phyloP scores from a whole-genome alignment of 2,888 invertebrate species.

The Palloptera scutellata region DNA sequence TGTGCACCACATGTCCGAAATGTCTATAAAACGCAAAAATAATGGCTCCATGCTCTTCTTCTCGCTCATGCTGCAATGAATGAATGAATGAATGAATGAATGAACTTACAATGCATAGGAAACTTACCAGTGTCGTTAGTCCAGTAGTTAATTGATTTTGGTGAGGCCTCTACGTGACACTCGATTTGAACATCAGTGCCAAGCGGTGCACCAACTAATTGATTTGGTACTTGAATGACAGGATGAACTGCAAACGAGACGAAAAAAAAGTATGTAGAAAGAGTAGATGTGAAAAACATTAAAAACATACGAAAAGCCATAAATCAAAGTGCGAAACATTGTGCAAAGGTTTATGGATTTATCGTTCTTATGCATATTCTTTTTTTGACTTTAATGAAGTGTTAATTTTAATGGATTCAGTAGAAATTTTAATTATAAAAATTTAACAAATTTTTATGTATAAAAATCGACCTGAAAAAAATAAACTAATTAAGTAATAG shows the following conservation, averaged over 20 bases:
- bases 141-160: slow-evolving; percentile 92
- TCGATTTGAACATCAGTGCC: slow-evolving; percentile 87
- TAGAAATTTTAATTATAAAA: too few species aligned
- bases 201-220: slow-evolving; percentile 87
- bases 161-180: slow-evolving; percentile 90
- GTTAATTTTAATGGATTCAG: too few species aligned
- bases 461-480: too few species aligned
- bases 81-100: slow-evolving; percentile 36
- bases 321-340: too few species aligned
- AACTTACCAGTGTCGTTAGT: slow-evolving; percentile 82
- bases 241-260: slow-evolving; percentile 77
- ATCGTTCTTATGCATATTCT: too few species aligned
- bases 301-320: too few species aligned
- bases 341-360: too few species aligned
- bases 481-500: too few species aligned
- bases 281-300: slow-evolving; percentile 12
- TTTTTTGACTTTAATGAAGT: too few species aligned
- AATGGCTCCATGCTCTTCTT: slow-evolving; percentile 28
- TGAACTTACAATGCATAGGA: slow-evolving; percentile 22
- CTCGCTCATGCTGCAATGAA: neutral
- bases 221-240: slow-evolving; percentile 90
- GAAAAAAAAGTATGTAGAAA: slow-evolving; percentile 2
- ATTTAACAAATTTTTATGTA: too few species aligned
- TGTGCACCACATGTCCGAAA: slow-evolving; percentile 45
- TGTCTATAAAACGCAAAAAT: slow-evolving; percentile 54